phyloP scores from a whole-genome alignment of 2,113 vertebrate genomes.

The Cricetomys ansorgei region DNA sequence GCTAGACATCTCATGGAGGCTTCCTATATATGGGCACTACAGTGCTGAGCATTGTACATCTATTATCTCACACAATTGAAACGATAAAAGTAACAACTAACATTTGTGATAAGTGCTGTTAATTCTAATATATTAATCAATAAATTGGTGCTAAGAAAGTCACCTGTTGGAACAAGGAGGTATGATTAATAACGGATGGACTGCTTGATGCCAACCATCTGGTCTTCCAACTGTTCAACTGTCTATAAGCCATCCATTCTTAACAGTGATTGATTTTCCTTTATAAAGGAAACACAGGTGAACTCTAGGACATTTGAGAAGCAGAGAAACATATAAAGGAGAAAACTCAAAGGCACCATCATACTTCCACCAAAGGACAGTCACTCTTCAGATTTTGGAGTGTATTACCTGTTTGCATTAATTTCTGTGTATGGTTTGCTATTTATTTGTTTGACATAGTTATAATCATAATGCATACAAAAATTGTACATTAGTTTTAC shows the following conservation, averaged over 20 bases:
- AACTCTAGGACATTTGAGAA: constrained; percentile 15
- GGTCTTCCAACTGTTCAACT: background rate
- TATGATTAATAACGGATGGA: background rate
- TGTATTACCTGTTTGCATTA: background rate
- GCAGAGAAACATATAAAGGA: constrained; percentile 15
- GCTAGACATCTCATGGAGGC: background rate
- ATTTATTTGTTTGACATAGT: constrained; percentile 1
- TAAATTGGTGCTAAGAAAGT: background rate
- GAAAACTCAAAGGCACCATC: background rate
- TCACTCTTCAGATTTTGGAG: background rate
- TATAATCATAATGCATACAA: background rate
- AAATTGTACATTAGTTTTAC: background rate
- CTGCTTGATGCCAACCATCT: background rate
- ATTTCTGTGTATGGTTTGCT: background rate
- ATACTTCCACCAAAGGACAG: background rate
- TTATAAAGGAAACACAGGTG: constrained; percentile 18
- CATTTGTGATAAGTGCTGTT: background rate
- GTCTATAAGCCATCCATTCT: background rate
- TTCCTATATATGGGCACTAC: fast-evolving
- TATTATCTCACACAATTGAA: background rate
- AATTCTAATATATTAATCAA: background rate
- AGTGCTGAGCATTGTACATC: background rate
- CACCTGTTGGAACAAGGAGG: background rate
- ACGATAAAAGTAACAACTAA: background rate
- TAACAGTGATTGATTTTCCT: constrained; percentile 14